Evolutionary conservation across 2,797 vertebrate genomes (phyloP), one percentile per base, ranked within the genome.

Genomic region (Trachops cirrhosus): DNA sequence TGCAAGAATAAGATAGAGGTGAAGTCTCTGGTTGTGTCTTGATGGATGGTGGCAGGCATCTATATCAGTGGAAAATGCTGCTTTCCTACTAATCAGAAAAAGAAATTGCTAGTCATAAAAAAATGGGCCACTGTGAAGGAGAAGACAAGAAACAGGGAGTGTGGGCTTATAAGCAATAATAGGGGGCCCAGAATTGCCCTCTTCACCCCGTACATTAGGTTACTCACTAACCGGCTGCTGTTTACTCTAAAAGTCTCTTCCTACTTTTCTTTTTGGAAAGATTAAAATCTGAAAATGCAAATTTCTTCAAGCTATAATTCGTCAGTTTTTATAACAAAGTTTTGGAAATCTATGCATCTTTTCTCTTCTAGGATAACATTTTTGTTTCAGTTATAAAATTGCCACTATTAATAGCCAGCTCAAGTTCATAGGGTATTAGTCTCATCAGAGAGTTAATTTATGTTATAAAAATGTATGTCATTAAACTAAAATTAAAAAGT

Each of bases 311-410:
- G 62, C 71, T 96, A 62, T 34, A 75, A 15, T 62, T 46, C 41
- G 68, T 59, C 73, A 37, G 22, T 94, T 95, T 96, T 95, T 80
- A 77, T 80, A 77, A 87, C 44, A 91, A 48, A 34, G 82, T 88
- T 96, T 96, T 89, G 89, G 87, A 86, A 92, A 90, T 41, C 44
- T n/a, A 57, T 71, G 0, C 48, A 88, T 70, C 92, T 68, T 95
- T 97, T 67, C 88, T 87, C 21, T 92, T 54, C 34, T 77, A n/a
- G n/a, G 93, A 89, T 93, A 94, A 62, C 50, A 87, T 52, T 94
- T 97, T 95, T 87, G 96, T 96, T 97, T 97, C 94, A 97, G 57
- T 89, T 94, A 86, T 89, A 88, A 97, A 95, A 95, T 41, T 19
- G 9, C 11, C 10, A 22, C 89, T 97, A 54, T 96, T 95, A 92